Base-by-base conservation (phyloP, 2,113 vertebrate genomes). In the Mola mola region DNA sequence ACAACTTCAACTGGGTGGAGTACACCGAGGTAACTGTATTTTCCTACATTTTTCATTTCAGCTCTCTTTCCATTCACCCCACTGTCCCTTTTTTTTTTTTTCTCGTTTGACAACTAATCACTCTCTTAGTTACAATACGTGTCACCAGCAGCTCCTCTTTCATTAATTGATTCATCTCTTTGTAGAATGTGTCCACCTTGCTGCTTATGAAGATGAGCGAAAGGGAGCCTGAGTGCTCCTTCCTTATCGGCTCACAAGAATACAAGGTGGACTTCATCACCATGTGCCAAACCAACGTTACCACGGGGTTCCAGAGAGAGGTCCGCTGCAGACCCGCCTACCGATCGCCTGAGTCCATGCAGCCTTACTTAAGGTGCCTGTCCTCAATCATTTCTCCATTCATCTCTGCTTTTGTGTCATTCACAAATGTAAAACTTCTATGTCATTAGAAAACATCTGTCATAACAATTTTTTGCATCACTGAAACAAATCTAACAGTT, bases 261-360 rank as follows among this genome's bases (percentile, higher is more conserved):
- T 84, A 87, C 48, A 48, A 20, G 25, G 33, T 90, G 74, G 69
- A 88, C 81, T 82, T 90, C 49, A 63, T 5, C 58, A 24, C 3
- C 38, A 81, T 84, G 78, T 74, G 6, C 19, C 84, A 90, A 62
- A 75, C 17, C 53, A 87, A 84, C 8, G 7, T 78, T 15, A 21
- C 12, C 22, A 81, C 85, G 0, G 33, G 72, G 2, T 82, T 40
- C 28, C 5, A 33, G 36, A 77, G 72, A 22, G 11, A 25, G 0
- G 8, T 90, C 19, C 70, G 77, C 28, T 61, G 43, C 47, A 72
- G 87, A 25, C 84, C 85, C 1, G 11, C 13, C 16, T 90, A 78
- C 58, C 74, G 60, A 24, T 81, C 84, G 0, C 67, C 41, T 1
- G 22, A 53, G 0, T 74, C 66, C 41, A 67, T 88, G 55, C 16